phyloP scores from a whole-genome alignment of 2,113 vertebrate species.

The Zapus hudsonius region DNA sequence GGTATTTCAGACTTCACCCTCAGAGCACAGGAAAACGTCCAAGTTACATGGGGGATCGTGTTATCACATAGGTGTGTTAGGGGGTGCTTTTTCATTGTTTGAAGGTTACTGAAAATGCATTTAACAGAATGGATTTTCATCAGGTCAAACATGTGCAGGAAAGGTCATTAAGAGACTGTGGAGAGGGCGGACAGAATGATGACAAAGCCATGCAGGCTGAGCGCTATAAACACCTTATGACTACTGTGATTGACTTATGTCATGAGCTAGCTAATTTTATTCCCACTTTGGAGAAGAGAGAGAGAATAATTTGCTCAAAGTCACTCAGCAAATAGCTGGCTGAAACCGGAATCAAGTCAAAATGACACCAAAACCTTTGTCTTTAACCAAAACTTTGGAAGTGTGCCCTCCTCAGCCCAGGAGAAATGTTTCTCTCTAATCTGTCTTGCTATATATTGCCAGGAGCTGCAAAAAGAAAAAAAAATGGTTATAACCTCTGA shows the following conservation, averaged over 20 bases:
- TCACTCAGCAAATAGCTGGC: neutral
- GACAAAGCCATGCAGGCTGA: neutral
- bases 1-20: neutral
- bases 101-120: neutral
- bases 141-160: neutral
- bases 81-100: neutral
- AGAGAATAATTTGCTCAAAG: neutral
- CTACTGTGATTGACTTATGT: neutral
- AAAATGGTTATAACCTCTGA: slow-evolving; percentile 5
- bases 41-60: neutral
- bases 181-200: neutral
- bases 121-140: neutral
- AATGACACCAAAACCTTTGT: neutral
- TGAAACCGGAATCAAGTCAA: neutral
- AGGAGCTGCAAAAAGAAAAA: neutral
- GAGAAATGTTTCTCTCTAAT: slow-evolving; percentile 21
- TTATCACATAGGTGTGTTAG: too few relatives aligned
- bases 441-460: neutral
- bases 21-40: neutral
- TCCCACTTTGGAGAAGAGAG: neutral
- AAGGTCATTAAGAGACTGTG: neutral
- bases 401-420: neutral
- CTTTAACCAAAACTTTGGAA: slow-evolving; percentile 27
- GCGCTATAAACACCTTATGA: neutral
- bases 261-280: neutral